Percentiles rank a stretch among this genome's conserved stretches.
Conservation (phyloP, 2,113 vertebrate species). For the Mormyrus lacerda region DNA sequence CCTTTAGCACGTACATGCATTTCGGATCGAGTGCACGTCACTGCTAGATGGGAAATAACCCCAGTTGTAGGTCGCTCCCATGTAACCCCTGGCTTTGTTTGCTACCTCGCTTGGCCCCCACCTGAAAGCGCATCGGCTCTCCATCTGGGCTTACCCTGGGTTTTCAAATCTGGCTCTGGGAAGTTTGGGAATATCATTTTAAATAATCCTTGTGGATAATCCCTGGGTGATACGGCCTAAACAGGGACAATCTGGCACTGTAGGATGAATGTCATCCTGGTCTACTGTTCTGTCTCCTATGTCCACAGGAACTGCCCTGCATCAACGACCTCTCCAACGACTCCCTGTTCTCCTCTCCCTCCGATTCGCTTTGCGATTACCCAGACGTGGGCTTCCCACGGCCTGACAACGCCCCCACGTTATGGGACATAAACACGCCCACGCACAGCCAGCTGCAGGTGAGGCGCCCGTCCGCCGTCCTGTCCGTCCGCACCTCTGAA, state of each 20-base stretch:
- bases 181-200: not conserved
- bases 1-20: not conserved
- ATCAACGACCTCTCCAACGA: conserved; percentile 78
- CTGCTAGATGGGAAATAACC: not conserved
- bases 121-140: not conserved
- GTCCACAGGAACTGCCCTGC: conserved; percentile 76
- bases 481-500: not conserved
- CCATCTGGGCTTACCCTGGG: too few relatives aligned
- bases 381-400: conserved; percentile 68
- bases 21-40: not conserved
- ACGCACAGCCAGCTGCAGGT: conserved; percentile 72
- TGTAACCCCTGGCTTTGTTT: not conserved
- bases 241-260: not conserved
- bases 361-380: conserved; percentile 85
- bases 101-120: not conserved
- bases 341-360: conserved; percentile 83
- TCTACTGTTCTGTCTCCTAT: not conserved
- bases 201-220: not conserved
- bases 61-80: not conserved
- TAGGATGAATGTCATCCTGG: not conserved
- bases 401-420: conserved; percentile 76
- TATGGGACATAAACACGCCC: conserved; percentile 81
- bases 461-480: too few relatives aligned
- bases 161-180: not conserved
- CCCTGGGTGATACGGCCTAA: not conserved